Base-by-base conservation (phyloP, 2,888 invertebrate species). In the Spodoptera picta region DNA sequence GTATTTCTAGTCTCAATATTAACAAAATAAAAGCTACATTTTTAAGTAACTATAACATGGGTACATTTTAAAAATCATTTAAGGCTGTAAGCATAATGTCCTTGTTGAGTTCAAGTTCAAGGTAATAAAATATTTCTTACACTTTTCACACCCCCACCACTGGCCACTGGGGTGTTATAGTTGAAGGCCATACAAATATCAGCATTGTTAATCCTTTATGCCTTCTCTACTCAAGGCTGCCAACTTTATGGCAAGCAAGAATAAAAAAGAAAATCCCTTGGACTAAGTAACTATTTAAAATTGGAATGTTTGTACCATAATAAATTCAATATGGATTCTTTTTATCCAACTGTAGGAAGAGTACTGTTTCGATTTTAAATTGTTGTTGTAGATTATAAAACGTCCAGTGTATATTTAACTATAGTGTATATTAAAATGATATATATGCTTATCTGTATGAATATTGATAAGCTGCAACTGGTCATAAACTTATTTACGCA, bases 161-260 rank as follows among this genome's bases (percentile, higher is more conserved):
- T 52, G 36, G 19, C 1, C 5, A 36, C 54, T 43, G 48, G 63
- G 64, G 68, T 66, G 59, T 60, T n/a, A 41, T 27, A 51, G 64
- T 64, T 75, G 62, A 77, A 77, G 76, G 76, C 53, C 69, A 66
- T 48, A 47, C 24, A 63, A 65, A 68, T 74, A 59, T 56, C 67
- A 62, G 52, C 61, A 57, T 57, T 56, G 49, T 75, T 62, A 71
- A 64, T 68, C 68, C 63, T 78, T 52, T 64, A 69, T 65, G 54
- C 14, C 14, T 14, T 14, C 14, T 64, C n/a, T 55, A 54, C 50
- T 75, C 72, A 72, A 75, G 72, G 72, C 60, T 70, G 54, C 43
- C 50, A 56, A 75, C 43, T 72, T 63, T 74, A 69, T 74, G 42
- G 59, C 43, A 44, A 45, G 59, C 45, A 57, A 43, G 59, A 45